phyloP scores from a whole-genome alignment of 1,140 invertebrate genomes.

The Drosophila lacertosa region DNA sequence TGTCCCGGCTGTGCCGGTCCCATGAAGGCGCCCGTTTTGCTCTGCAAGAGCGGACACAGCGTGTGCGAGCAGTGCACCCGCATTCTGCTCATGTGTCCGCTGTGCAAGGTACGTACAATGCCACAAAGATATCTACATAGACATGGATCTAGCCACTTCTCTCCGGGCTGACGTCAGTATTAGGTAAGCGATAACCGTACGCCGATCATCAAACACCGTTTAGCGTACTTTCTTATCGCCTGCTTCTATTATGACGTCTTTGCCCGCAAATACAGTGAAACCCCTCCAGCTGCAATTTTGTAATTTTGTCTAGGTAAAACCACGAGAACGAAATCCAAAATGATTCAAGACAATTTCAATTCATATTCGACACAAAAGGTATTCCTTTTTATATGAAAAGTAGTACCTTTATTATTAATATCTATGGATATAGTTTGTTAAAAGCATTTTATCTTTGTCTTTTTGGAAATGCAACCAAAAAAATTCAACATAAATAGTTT shows the following conservation, averaged over 20 bases:
- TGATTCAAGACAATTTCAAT: too few species aligned
- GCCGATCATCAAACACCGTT: not conserved
- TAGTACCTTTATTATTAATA: too few species aligned
- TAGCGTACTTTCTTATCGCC: constrained; percentile 8
- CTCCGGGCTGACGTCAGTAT: constrained; percentile 27
- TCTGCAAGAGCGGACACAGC: constrained; percentile 80
- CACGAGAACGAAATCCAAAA: too few species aligned
- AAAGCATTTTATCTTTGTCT: too few species aligned
- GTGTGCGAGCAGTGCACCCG: constrained; percentile 78
- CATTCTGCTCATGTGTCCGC: constrained; percentile 75
- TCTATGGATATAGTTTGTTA: too few species aligned
- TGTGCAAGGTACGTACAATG: constrained; percentile 67
- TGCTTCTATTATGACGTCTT: constrained; percentile 20
- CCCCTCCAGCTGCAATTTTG: not conserved
- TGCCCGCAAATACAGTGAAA: constrained; percentile 3
- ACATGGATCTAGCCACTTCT: not conserved
- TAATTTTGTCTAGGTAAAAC: too few species aligned
- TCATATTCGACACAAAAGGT: too few species aligned
- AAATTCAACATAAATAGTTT: too few species aligned
- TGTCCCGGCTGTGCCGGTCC: constrained; percentile 81
- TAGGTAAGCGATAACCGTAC: constrained; percentile 35
- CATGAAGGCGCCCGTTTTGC: constrained; percentile 75
- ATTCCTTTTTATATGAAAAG: too few species aligned
- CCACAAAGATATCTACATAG: not conserved
- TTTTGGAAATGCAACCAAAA: too few species aligned